Conservation (phyloP, 2,113 vertebrate genomes). For the Puma concolor region DNA sequence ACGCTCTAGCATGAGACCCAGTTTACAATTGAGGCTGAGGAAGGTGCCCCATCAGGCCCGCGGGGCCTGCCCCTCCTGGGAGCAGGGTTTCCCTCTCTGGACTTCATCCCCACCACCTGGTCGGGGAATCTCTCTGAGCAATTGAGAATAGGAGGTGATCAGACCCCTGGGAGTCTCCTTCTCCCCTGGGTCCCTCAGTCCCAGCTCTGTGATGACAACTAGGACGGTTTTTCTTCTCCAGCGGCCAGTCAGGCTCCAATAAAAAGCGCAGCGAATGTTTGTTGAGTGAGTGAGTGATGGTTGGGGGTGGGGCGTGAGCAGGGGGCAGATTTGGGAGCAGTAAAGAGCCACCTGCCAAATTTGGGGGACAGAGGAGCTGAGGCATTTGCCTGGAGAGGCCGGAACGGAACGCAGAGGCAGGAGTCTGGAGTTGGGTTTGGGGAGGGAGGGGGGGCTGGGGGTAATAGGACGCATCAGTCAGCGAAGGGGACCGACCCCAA, state of each 20-base stretch:
- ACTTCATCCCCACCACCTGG: too few species aligned
- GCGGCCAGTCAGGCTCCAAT: not conserved
- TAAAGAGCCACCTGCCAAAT: not conserved
- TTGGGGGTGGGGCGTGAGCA: not conserved
- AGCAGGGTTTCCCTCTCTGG: not conserved
- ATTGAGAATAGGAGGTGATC: too few species aligned
- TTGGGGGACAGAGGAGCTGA: not conserved
- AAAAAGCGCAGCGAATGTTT: not conserved
- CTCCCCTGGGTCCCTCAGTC: too few species aligned
- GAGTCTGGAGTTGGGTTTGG: not conserved
- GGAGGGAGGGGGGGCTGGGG: not conserved
- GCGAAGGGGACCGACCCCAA: not conserved
- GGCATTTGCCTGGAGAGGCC: not conserved
- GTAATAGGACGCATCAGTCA: accelerated
- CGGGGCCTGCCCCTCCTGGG: not conserved
- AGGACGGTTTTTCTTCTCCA: not conserved
- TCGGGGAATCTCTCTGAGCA: not conserved
- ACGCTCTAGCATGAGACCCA: not conserved
- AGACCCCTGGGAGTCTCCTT: not conserved
- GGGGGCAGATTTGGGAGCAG: not conserved
- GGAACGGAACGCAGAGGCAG: not conserved
- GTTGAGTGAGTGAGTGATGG: not conserved
- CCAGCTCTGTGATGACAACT: not conserved
- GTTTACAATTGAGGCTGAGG: not conserved
- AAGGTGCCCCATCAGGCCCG: too few species aligned